Evolutionary conservation across 2,888 invertebrate species (phyloP).

Genomic region (Nomada ferruginata): DNA sequence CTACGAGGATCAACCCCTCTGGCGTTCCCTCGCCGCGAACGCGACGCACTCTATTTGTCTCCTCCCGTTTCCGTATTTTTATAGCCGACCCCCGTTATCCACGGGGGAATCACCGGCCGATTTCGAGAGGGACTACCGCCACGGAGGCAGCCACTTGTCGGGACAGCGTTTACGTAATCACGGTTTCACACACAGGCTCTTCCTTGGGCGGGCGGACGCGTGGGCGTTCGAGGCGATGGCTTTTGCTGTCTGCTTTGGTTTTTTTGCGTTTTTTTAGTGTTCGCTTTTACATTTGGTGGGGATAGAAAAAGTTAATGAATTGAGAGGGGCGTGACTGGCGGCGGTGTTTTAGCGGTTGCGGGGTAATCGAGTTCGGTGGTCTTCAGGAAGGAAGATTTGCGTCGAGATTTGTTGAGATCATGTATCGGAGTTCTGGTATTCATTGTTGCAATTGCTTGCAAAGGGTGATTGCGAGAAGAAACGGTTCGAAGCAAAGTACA

Average conservation of each 20-base stretch:
- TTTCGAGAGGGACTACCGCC: constrained; percentile 32
- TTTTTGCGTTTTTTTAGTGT: neutral
- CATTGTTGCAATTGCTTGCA: neutral
- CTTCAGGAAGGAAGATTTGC: neutral
- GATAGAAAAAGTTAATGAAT: neutral
- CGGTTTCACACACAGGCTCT: neutral
- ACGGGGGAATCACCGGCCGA: constrained; percentile 26
- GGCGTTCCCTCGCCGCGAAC: constrained; percentile 20
- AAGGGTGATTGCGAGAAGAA: neutral
- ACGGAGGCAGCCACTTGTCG: constrained; percentile 19
- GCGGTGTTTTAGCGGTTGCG: neutral
- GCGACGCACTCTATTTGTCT: constrained; percentile 50
- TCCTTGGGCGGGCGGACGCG: neutral
- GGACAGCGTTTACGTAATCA: constrained; percentile 47
- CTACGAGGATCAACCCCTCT: neutral
- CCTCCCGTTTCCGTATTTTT: constrained; percentile 60
- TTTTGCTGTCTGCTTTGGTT: neutral
- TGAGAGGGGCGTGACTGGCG: too few relatives aligned
- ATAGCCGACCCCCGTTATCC: constrained; percentile 42
- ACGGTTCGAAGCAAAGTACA: neutral
- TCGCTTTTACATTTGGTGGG: neutral
- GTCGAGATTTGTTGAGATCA: neutral
- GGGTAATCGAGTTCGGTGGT: neutral
- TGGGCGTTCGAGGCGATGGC: constrained; percentile 1
- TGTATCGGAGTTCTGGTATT: too few relatives aligned